phyloP scores from a whole-genome alignment of 2,888 invertebrate species.

The Sphaeridia pumilis region DNA sequence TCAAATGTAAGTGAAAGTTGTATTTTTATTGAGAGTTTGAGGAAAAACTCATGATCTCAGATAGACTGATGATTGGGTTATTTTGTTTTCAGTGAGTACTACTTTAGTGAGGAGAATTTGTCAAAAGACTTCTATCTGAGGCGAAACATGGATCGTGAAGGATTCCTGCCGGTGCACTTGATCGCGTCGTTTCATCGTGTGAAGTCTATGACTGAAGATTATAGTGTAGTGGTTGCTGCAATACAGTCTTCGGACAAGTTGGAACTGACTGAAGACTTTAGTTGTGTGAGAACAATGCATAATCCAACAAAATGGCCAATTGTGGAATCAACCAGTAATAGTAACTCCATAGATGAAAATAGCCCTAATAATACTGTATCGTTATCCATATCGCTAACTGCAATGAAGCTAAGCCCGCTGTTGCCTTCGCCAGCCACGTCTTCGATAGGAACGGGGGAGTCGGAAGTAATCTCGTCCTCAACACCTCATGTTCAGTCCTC shows the following conservation, averaged over 20 bases:
- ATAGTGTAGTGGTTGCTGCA: constrained; percentile 8
- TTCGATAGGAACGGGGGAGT: constrained; percentile 4
- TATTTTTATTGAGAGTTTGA: neutral
- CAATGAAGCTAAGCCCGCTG: constrained; percentile 8
- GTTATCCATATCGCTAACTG: constrained; percentile 8
- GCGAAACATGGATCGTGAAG: constrained; percentile 88
- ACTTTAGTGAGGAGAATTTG: constrained; percentile 92
- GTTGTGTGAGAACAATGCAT: constrained; percentile 58
- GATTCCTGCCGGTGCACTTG: constrained; percentile 80
- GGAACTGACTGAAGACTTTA: constrained; percentile 1
- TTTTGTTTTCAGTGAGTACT: constrained; percentile 70
- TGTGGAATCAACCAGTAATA: constrained; percentile 48
- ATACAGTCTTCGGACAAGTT: constrained; percentile 12
- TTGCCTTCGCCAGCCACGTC: constrained; percentile 8
- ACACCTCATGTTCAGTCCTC: constrained; percentile 5
- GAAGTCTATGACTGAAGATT: constrained; percentile 13
- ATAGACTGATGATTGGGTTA: neutral
- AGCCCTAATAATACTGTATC: constrained; percentile 6
- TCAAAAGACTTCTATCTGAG: constrained; percentile 90
- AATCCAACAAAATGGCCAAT: constrained; percentile 83
- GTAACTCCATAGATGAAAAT: too few species aligned
- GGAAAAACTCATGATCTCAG: neutral
- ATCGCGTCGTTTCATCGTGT: constrained; percentile 95
- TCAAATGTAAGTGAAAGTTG: constrained; percentile 31
- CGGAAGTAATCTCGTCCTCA: constrained; percentile 6